Conservation (phyloP, 1,140 invertebrate species). For the Neodiprion lecontei region DNA sequence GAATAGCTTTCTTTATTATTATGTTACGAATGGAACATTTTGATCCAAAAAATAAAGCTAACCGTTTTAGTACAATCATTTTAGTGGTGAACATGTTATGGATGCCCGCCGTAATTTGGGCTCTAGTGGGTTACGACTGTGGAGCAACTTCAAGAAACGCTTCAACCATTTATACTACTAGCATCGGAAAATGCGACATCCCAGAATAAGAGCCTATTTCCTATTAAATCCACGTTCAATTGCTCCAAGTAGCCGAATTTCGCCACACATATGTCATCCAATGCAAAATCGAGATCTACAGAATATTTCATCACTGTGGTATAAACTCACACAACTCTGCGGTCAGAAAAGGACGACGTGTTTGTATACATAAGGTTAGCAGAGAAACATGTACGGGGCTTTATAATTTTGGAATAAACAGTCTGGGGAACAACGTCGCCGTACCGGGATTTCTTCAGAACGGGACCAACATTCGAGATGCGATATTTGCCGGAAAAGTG, state of each 20-base stretch:
- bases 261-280: slow-evolving; percentile 17
- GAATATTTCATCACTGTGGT: slow-evolving; percentile 29
- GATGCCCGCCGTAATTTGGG: no score
- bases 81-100: no score
- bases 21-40: slow-evolving; percentile 24
- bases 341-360: slow-evolving; percentile 13
- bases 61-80: no score
- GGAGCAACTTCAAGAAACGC: no score
- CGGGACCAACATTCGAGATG: not conserved
- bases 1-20: not conserved
- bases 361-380: slow-evolving; percentile 8
- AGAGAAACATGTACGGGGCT: not conserved
- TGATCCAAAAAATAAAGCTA: not conserved
- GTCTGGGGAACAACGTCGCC: not conserved
- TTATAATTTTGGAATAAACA: not conserved
- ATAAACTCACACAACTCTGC: slow-evolving; percentile 31
- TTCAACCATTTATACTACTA: slow-evolving; percentile 17
- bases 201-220: not conserved
- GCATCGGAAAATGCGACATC: slow-evolving; percentile 26
- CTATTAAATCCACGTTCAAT: slow-evolving; percentile 13
- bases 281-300: slow-evolving; percentile 31
- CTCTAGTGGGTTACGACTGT: no score
- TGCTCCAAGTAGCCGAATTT: slow-evolving; percentile 30
- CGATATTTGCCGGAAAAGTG: slow-evolving; percentile 21
- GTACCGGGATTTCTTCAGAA: slow-evolving; percentile 10